Evolutionary conservation across 1,140 invertebrate genomes (phyloP).

Genomic region (Papilio glaucus): DNA sequence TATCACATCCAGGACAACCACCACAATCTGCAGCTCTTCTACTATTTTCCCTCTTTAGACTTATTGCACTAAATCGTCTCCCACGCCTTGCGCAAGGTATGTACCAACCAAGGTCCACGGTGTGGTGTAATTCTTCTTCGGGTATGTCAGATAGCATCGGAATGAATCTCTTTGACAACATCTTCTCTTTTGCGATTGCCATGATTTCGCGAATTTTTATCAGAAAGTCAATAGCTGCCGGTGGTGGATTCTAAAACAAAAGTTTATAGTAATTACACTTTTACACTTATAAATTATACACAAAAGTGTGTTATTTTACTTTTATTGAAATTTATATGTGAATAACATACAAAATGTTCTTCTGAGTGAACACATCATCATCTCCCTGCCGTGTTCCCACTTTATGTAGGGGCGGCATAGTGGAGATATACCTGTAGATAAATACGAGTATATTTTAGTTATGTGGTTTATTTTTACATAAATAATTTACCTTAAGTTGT

Average conservation of each 20-base stretch:
- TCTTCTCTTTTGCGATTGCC: slow-evolving; percentile 92
- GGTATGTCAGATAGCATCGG: slow-evolving; percentile 92
- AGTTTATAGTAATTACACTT: slow-evolving; percentile 10
- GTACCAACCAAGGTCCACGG: slow-evolving; percentile 78
- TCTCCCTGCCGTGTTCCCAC: too few species aligned
- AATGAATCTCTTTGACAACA: slow-evolving; percentile 91
- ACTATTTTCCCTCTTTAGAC: slow-evolving; percentile 84
- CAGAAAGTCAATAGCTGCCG: slow-evolving; percentile 93
- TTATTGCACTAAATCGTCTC: slow-evolving; percentile 76
- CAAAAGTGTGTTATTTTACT: too few species aligned
- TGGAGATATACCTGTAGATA: too few species aligned
- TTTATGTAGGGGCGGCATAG: too few species aligned
- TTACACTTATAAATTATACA: too few species aligned
- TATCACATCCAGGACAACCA: slow-evolving; percentile 87
- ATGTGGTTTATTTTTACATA: too few species aligned
- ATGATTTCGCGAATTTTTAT: slow-evolving; percentile 94
- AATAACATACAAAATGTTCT: too few species aligned
- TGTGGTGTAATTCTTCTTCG: slow-evolving; percentile 87
- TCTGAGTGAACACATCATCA: too few species aligned
- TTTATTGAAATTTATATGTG: too few species aligned
- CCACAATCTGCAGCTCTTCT: slow-evolving; percentile 82
- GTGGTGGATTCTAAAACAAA: slow-evolving; percentile 89
- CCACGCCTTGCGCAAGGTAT: slow-evolving; percentile 74
- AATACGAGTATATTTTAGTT: too few species aligned
- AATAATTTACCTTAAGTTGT: slow-evolving; percentile 87